phyloP scores from a whole-genome alignment of 2,888 invertebrate species.

The Stenoptilia bipunctidactyla region DNA sequence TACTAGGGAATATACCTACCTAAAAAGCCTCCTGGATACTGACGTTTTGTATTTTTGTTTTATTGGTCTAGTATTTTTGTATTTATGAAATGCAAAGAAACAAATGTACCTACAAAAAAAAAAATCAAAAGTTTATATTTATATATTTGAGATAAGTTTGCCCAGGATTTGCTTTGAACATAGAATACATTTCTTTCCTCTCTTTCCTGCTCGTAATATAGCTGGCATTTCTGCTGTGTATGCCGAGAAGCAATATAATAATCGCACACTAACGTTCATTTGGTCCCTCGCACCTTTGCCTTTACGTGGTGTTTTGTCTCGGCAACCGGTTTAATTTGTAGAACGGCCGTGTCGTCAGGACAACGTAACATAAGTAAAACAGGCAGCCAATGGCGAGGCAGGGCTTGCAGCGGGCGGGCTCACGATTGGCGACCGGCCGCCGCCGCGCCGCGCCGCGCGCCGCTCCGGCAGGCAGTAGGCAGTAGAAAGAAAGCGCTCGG shows the following conservation, averaged over 20 bases:
- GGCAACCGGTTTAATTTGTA: slow-evolving; percentile 66
- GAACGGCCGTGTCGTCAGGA: slow-evolving; percentile 33
- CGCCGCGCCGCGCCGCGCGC: slow-evolving; percentile 31
- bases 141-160: too few species aligned
- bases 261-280: slow-evolving; percentile 43
- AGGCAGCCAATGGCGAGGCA: slow-evolving; percentile 39
- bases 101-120: too few species aligned
- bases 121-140: too few species aligned
- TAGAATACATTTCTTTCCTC: too few species aligned
- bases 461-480: background rate
- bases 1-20: too few species aligned
- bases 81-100: too few species aligned
- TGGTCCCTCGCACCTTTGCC: slow-evolving; percentile 65
- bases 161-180: too few species aligned
- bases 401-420: slow-evolving; percentile 45
- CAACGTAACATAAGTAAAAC: slow-evolving; percentile 20
- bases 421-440: slow-evolving; percentile 53
- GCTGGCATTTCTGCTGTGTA: too few species aligned
- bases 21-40: too few species aligned
- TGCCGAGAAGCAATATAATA: slow-evolving; percentile 40
- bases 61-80: too few species aligned
- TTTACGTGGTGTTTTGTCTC: slow-evolving; percentile 41
- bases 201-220: too few species aligned
- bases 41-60: too few species aligned
- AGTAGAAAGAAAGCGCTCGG: background rate